Evolutionary conservation across 2,888 invertebrate species (phyloP).

Genomic region (Cantharis flavilabris): DNA sequence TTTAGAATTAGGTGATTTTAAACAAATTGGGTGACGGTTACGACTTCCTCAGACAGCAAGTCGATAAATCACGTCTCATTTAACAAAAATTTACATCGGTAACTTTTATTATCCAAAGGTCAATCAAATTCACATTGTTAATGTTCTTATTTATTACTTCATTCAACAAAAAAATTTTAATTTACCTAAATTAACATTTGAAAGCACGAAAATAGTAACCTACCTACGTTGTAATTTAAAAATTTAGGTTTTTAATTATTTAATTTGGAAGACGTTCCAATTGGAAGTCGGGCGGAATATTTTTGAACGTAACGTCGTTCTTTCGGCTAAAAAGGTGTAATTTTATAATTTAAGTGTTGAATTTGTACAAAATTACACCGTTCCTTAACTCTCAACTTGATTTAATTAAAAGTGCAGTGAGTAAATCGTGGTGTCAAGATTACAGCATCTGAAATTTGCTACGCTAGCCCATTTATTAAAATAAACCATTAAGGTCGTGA

Average conservation of each 20-base stretch:
- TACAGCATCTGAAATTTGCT: background rate
- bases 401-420: background rate
- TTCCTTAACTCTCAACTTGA: background rate
- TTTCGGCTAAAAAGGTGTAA: background rate
- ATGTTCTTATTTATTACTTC: background rate
- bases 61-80: background rate
- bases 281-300: background rate
- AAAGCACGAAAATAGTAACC: background rate
- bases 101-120: background rate
- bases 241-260: background rate
- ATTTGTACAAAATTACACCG: too few relatives aligned
- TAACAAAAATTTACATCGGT: background rate
- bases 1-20: background rate
- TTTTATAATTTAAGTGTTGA: background rate
- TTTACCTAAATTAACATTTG: background rate
- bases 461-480: background rate
- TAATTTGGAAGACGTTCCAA: background rate
- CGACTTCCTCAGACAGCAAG: background rate
- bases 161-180: background rate
- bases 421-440: background rate
- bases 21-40: background rate
- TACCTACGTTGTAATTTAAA: background rate
- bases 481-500: background rate
- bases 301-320: background rate
- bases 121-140: background rate